Percentiles rank a stretch among this genome's conserved stretches.
Conservation (phyloP, 37 sponge, comb jelly and placozoan species). For the Halichondria panicea region DNA sequence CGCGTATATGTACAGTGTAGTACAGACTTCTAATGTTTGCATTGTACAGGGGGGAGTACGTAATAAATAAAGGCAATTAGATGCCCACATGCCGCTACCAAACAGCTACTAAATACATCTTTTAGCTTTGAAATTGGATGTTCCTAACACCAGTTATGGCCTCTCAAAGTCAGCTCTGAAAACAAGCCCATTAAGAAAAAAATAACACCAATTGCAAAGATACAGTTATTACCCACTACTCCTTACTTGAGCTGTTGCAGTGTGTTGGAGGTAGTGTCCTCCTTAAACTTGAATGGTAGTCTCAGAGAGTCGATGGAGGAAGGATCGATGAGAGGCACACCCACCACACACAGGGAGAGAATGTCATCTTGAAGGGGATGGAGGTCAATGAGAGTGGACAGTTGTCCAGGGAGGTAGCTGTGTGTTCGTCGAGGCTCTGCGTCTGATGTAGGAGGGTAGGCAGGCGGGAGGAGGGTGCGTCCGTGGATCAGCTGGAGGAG, state of each 20-base stretch:
- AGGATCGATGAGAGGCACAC: constrained; percentile 55
- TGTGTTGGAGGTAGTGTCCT: constrained; percentile 1
- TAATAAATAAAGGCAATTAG: too few species aligned
- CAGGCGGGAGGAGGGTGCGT: constrained; percentile 40
- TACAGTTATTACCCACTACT: too few species aligned
- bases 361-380: constrained; percentile 62
- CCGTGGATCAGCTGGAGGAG: constrained; percentile 37
- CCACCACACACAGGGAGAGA: constrained; percentile 28
- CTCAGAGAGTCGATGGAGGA: constrained; percentile 20
- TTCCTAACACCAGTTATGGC: too few species aligned
- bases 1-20: too few species aligned
- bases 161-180: too few species aligned
- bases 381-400: constrained; percentile 34
- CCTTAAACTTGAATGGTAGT: constrained; percentile 52
- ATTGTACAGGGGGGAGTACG: too few species aligned
- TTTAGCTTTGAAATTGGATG: too few species aligned
- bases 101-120: too few species aligned
- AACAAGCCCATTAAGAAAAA: too few species aligned
- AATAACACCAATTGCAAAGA: too few species aligned
- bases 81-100: too few species aligned
- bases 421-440: not conserved
- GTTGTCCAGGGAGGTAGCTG: constrained; percentile 43
- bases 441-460: constrained; percentile 1
- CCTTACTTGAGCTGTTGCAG: not conserved
- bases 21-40: too few species aligned